Percentiles rank a stretch among this genome's conserved stretches.
Conservation (phyloP, 2,797 vertebrate genomes). For the Sternarchorhynchus goeldii region DNA sequence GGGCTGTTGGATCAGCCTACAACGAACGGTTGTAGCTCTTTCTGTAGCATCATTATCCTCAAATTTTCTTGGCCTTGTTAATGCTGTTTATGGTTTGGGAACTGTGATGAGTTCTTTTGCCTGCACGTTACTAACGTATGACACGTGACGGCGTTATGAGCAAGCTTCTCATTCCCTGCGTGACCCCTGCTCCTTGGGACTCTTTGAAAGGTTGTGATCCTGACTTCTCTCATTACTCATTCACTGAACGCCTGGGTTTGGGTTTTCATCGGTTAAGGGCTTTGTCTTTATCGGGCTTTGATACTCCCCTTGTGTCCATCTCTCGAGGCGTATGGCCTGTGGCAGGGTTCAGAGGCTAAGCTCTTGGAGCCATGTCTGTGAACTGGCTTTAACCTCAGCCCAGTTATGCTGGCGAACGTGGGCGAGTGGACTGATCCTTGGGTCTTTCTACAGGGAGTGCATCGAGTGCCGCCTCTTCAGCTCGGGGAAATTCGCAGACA, state of each 20-base stretch:
- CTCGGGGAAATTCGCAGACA: conserved; percentile 85
- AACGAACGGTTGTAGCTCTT: not conserved
- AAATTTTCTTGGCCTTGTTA: not conserved
- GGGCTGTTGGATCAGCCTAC: too few species aligned
- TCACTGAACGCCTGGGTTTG: not conserved
- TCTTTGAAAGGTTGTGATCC: not conserved
- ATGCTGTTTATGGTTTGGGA: not conserved
- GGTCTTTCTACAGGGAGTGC: conserved; percentile 81
- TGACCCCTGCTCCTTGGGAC: conserved; percentile 5
- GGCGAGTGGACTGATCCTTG: not conserved
- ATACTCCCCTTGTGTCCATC: not conserved
- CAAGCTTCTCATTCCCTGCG: conserved; percentile 17
- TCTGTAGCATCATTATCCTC: not conserved
- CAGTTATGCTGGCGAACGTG: not conserved
- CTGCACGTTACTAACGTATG: not conserved
- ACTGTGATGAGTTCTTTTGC: not conserved
- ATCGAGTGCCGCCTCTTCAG: conserved; percentile 92
- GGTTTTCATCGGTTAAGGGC: not conserved
- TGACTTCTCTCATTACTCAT: not conserved
- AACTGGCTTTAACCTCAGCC: not conserved
- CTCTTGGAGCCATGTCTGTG: not conserved
- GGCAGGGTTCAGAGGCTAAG: conserved; percentile 10
- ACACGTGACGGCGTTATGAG: not conserved
- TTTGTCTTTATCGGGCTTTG: not conserved
- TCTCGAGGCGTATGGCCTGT: not conserved